Conservation (phyloP, 2,888 invertebrate genomes). For the Drepanosiphum platanoidis region DNA sequence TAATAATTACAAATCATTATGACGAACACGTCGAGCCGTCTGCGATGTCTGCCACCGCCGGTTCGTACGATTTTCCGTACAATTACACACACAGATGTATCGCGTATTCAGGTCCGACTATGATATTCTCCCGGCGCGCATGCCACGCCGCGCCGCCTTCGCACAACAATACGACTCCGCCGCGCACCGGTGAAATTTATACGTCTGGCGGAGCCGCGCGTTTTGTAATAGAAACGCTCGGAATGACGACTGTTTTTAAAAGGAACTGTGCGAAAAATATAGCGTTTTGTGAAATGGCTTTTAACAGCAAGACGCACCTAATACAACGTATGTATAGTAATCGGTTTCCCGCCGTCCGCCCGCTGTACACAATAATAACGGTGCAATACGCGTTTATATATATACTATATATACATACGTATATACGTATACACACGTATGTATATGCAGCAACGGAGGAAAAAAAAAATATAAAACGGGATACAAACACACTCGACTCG, state of each 20-base stretch:
- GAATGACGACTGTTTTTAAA: conserved; percentile 6
- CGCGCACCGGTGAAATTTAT: neutral
- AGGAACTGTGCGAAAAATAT: neutral
- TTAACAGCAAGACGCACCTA: neutral
- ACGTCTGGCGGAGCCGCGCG: neutral
- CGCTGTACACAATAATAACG: neutral
- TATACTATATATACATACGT: neutral
- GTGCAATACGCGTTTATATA: neutral
- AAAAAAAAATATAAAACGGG: neutral
- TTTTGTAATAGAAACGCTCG: neutral
- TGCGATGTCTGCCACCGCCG: too few species aligned
- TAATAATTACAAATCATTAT: too few species aligned
- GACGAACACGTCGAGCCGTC: too few species aligned
- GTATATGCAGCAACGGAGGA: neutral
- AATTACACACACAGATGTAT: too few species aligned
- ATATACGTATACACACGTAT: neutral
- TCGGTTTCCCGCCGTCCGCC: neutral
- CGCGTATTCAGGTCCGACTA: too few species aligned
- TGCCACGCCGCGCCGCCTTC: neutral
- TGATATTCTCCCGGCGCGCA: neutral
- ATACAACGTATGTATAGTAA: neutral
- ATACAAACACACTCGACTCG: neutral
- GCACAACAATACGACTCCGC: neutral
- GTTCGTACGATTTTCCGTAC: too few species aligned
- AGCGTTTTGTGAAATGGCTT: conserved; percentile 22